Evolutionary conservation across 2,888 invertebrate genomes (phyloP).

Genomic region (Ypsolopha scabrella): DNA sequence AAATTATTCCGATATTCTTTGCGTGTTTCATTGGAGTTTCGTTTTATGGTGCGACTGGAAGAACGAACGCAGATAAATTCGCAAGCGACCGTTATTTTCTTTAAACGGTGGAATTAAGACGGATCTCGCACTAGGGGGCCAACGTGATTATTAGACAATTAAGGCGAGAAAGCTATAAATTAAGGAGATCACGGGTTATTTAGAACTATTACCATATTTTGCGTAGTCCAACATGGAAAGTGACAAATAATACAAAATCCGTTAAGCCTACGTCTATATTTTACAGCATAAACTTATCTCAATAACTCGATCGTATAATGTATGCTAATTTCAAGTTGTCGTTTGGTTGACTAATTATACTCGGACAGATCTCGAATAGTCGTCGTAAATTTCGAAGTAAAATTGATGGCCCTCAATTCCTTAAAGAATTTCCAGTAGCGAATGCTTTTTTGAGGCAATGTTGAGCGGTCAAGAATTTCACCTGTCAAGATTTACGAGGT

Average conservation of each 20-base stretch:
- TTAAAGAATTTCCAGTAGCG: neutral
- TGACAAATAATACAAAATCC: conserved; percentile 16
- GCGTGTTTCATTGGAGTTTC: conserved; percentile 6
- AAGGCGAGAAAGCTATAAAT: conserved; percentile 1
- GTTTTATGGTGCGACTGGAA: conserved; percentile 2
- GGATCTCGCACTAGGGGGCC: conserved; percentile 3
- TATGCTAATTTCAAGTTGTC: neutral
- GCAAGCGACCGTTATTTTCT: conserved; percentile 21
- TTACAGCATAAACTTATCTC: neutral
- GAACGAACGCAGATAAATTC: conserved; percentile 11
- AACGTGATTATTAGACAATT: conserved; percentile 13
- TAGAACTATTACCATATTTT: neutral
- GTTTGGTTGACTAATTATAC: neutral
- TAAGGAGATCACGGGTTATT: neutral
- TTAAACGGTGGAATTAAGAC: conserved; percentile 18
- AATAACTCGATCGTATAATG: neutral
- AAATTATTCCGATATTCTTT: neutral
- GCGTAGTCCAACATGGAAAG: conserved; percentile 4
- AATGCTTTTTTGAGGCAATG: neutral
- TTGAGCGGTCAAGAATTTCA: neutral
- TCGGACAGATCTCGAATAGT: neutral
- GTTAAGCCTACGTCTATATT: conserved; percentile 11
- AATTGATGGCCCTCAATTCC: neutral
- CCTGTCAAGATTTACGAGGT: conserved; percentile 22
- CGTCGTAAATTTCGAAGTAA: neutral